phyloP scores from a whole-genome alignment of 1,140 invertebrate species.

The Drosophila erecta region DNA sequence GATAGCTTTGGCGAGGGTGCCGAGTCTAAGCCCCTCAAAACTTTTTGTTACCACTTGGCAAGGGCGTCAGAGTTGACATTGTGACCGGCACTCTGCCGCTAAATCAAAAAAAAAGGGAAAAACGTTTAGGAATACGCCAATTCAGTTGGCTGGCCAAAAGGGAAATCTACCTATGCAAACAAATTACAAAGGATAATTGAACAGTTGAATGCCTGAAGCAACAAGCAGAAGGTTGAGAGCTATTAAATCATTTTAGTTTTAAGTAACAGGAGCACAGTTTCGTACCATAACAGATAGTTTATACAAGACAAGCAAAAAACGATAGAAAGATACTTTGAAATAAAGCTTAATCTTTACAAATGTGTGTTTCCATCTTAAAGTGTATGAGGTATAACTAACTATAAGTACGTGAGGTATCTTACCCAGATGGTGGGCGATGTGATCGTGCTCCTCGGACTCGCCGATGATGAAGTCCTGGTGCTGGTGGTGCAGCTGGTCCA shows the following conservation, averaged over 20 bases:
- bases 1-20: slow-evolving; percentile 20
- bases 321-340: too few species aligned
- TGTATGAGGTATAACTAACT: too few species aligned
- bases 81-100: slow-evolving; percentile 34
- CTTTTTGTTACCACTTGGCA: slow-evolving; percentile 74
- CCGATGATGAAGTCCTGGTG: slow-evolving; percentile 73
- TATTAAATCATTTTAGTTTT: too few species aligned
- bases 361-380: too few species aligned
- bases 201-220: neutral
- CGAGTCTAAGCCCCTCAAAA: slow-evolving; percentile 59
- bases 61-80: slow-evolving; percentile 65
- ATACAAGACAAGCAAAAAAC: too few species aligned
- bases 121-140: slow-evolving; percentile 13
- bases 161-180: neutral
- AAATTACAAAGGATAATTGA: neutral
- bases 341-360: too few species aligned
- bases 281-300: too few species aligned
- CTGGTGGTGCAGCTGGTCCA: slow-evolving; percentile 57
- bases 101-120: slow-evolving; percentile 66
- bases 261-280: too few species aligned
- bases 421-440: slow-evolving; percentile 81
- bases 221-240: too few species aligned
- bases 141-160: neutral
- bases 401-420: neutral
- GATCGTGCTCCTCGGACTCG: slow-evolving; percentile 78